A percentile compares a stretch with the other conserved stretches of the same genome.
Conservation (phyloP, 2,113 vertebrate species). For the Nymphicus hollandicus region DNA sequence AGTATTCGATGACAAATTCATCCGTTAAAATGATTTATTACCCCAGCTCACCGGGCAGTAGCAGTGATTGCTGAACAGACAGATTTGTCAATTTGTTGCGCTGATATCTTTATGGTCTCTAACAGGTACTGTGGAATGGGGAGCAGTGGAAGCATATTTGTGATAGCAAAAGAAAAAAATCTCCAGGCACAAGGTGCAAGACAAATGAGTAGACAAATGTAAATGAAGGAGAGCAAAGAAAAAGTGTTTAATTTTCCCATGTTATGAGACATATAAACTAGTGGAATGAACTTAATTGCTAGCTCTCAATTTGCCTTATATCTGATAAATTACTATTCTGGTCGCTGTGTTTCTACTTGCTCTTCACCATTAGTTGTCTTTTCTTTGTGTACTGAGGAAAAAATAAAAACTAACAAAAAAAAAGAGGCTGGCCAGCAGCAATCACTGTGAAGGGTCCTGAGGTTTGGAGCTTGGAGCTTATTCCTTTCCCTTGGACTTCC, state of each 20-base stretch:
- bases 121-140: background rate
- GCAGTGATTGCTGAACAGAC: constrained; percentile 37
- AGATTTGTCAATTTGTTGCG: constrained; percentile 45
- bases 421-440: background rate
- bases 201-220: background rate
- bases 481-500: background rate
- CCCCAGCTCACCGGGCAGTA: constrained; percentile 10
- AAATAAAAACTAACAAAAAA: background rate
- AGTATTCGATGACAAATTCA: constrained; percentile 56
- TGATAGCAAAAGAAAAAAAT: background rate
- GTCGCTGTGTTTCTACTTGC: background rate
- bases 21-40: constrained; percentile 70
- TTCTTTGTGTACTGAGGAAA: background rate
- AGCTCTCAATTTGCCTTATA: background rate
- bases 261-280: background rate
- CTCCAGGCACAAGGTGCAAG: background rate
- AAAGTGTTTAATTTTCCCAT: background rate
- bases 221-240: background rate
- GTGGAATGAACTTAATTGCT: background rate
- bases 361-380: background rate
- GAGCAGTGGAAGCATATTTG: background rate
- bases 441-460: background rate
- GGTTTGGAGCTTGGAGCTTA: background rate
- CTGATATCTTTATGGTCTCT: constrained; percentile 24
- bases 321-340: background rate